Base-by-base conservation (phyloP, 2,888 invertebrate genomes). In the Dioctria linearis region DNA sequence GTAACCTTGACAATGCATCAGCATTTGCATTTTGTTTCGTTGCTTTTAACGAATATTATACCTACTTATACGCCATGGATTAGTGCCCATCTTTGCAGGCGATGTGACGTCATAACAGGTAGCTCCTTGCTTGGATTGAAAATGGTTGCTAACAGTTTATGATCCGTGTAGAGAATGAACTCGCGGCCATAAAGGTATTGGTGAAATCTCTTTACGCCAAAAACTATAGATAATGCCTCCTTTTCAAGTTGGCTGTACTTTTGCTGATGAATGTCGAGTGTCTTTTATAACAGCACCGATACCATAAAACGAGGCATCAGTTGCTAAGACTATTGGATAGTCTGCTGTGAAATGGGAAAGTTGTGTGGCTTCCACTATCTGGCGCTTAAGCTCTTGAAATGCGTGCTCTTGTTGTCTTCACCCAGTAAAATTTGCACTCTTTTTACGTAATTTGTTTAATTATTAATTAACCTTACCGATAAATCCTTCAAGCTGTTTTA, bases 141-240 rank as follows among this genome's bases (percentile, higher is more conserved):
- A 6, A 46, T 46, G 5, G 46, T 46, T 8, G 8, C 5, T 6
- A 46, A 8, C 46, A n/a, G 69, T 51, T 69, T 69, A 13, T 69
- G 69, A 43, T 69, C 69, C 25, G 69, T 46, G 43, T 46, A 46
- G 5, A 69, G 69, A 59, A 65, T 73, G 6, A 81, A 81, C 5
- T 9, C 37, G 3, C 76, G 80, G 57, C 78, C 80, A 5, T 61
- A 63, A 3, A 81, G 25, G 40, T 79, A 80, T 39, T 78, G 80
- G n/a, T 80, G 54, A 39, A 80, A 80, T 59, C 66, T 13, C 39
- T 37, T 13, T 11, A 67, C 67, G 1, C 79, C 81, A 59, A 65
- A 81, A 42, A 81, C 71, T 63, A 79, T 79, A 67, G 71, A 78
- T 5, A 81, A 65, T 13, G 78, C 79, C 79, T 81, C 80, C 25